Percentiles rank a stretch among this genome's conserved stretches.
Evolutionary conservation across 2,797 vertebrate species (phyloP).

Genomic region (Philypnodon macrostomus): DNA sequence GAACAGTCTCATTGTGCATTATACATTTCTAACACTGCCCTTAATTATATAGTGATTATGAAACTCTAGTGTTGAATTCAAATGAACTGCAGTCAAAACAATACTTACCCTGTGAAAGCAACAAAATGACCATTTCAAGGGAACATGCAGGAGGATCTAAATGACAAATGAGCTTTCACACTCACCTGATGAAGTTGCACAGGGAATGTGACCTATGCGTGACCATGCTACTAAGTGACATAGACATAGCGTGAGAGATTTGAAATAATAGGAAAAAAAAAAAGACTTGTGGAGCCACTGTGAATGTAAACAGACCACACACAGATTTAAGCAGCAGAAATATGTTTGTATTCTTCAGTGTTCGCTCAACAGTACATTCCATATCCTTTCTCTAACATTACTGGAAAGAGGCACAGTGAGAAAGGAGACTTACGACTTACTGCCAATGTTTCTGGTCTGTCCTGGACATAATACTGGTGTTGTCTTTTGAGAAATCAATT

Average conservation of each 20-base stretch:
- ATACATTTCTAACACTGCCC: slow-evolving; percentile 19
- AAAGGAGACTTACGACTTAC: slow-evolving; percentile 62
- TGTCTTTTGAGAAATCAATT: slow-evolving; percentile 56
- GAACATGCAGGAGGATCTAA: not conserved
- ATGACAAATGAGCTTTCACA: slow-evolving; percentile 11
- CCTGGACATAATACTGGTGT: slow-evolving; percentile 53
- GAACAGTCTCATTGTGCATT: slow-evolving; percentile 12
- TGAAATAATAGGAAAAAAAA: slow-evolving; percentile 1
- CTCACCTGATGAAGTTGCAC: slow-evolving; percentile 3
- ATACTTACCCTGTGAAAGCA: slow-evolving; percentile 3
- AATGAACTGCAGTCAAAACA: slow-evolving; percentile 16
- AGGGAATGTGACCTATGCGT: slow-evolving; percentile 14
- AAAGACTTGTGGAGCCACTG: slow-evolving; percentile 18
- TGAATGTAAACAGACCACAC: slow-evolving; percentile 44
- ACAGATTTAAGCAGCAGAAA: slow-evolving; percentile 27
- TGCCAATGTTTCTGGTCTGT: slow-evolving; percentile 61
- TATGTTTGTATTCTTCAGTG: slow-evolving; percentile 36
- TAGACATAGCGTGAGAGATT: not conserved
- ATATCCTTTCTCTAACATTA: slow-evolving; percentile 53
- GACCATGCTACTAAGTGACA: slow-evolving; percentile 12
- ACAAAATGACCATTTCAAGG: slow-evolving; percentile 17
- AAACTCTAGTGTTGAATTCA: slow-evolving; percentile 1
- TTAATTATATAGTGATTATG: slow-evolving; percentile 16
- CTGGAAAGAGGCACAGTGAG: slow-evolving; percentile 45
- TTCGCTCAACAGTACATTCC: slow-evolving; percentile 46